Conservation (phyloP, 2,113 vertebrate genomes). For the Eubucco bourcierii region DNA sequence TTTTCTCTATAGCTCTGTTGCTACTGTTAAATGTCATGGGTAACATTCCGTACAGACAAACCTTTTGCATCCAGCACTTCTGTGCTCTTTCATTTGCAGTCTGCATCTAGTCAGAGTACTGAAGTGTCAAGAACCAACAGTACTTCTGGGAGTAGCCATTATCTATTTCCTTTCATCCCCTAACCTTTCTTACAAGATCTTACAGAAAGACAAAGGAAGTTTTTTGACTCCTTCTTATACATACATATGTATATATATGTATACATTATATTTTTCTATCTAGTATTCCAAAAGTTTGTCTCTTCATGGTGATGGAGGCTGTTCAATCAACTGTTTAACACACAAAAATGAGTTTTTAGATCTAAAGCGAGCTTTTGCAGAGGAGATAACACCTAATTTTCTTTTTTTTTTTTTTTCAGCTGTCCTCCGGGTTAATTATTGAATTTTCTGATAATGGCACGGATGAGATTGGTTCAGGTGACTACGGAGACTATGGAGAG, state of each 20-base stretch:
- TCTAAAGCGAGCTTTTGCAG: neutral
- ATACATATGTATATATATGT: too few relatives aligned
- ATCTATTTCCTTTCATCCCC: neutral
- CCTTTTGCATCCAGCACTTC: neutral
- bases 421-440: constrained; percentile 61
- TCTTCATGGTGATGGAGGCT: neutral
- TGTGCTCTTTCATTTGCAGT: neutral
- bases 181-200: neutral
- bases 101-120: neutral
- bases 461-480: constrained; percentile 73
- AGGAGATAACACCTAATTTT: neutral
- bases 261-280: neutral
- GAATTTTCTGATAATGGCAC: constrained; percentile 76
- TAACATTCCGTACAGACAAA: neutral
- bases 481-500: constrained; percentile 75
- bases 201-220: neutral
- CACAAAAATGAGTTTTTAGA: neutral
- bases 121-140: neutral
- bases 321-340: neutral
- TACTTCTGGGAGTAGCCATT: neutral
- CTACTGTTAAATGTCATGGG: neutral
- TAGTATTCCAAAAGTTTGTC: neutral
- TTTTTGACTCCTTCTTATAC: neutral
- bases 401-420: constrained; percentile 47
- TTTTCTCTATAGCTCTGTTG: neutral